Conservation (phyloP, 2,888 invertebrate species). For the Lucinisca nassula region DNA sequence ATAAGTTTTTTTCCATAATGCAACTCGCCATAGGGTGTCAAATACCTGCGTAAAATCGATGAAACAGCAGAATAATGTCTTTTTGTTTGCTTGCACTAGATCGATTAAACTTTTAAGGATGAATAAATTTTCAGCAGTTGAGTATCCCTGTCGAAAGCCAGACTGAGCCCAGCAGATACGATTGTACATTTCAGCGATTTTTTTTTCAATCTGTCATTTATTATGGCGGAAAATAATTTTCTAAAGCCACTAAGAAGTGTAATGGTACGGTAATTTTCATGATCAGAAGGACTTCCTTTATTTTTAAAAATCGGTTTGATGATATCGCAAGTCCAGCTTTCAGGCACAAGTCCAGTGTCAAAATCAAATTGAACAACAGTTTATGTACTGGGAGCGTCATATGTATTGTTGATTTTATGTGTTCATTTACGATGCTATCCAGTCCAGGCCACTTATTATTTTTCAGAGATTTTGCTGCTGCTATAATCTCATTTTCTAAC, state of each 20-base stretch:
- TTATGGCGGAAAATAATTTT: slow-evolving; percentile 34
- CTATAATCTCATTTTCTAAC: neutral
- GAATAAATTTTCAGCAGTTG: neutral
- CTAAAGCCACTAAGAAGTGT: slow-evolving; percentile 35
- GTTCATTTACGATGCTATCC: slow-evolving; percentile 31
- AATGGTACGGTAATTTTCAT: slow-evolving; percentile 35
- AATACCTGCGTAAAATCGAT: neutral
- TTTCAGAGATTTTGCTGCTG: neutral
- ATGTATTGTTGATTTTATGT: slow-evolving; percentile 16
- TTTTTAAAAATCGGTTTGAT: slow-evolving; percentile 40
- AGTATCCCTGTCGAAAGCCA: neutral
- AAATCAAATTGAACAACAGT: slow-evolving; percentile 24
- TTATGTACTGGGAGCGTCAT: slow-evolving; percentile 6
- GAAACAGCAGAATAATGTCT: neutral
- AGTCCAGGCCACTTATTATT: slow-evolving; percentile 8
- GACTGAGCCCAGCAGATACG: neutral
- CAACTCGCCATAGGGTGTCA: neutral
- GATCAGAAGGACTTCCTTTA: slow-evolving; percentile 4
- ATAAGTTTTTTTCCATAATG: neutral
- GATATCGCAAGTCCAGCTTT: slow-evolving; percentile 18
- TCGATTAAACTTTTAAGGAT: neutral
- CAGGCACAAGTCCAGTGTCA: slow-evolving; percentile 14
- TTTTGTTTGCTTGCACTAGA: neutral
- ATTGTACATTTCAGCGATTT: neutral
- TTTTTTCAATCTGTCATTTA: slow-evolving; percentile 24